Evolutionary conservation across 2,113 vertebrate species (phyloP), one percentile per base, ranked within the genome.

Genomic region (Mastomys coucha): DNA sequence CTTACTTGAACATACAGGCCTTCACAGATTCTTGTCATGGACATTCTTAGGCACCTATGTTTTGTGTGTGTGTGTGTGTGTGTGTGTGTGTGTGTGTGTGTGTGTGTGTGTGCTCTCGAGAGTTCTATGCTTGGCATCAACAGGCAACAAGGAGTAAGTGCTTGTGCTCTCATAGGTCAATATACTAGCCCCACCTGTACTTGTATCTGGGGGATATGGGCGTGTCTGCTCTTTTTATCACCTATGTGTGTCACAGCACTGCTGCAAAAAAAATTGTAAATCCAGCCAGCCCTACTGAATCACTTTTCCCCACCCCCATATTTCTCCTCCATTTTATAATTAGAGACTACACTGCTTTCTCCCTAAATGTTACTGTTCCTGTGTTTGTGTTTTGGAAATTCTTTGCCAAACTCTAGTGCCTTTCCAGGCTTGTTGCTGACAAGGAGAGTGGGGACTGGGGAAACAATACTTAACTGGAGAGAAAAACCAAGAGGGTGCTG

Each of bases 131-230:
- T 16, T 56, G 36, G 65, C 60, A 24, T 20, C 17, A 0, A 56
- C 31, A 82, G 53, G 42, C 31, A 19, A 16, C 0, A 67, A 56
- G 60, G 13, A 24, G 1, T 51, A 36, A 0, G 0, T n/a, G 6
- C 14, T 56, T 6, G 1, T 16, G 1, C 0, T 53, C 60, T 33
- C 12, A 0, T 4, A 58, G 75, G 75, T 10, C 0, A 67, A 28
- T 12, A 0, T 4, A 28, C 45, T 26, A 12, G 24, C 3, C 2
- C 17, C 1, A 0, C 1, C 0, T 17, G 2, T 33, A 5, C 33
- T 67, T 49, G 31, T 24, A 9, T 36, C 33, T 20, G 45, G 13
- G 22, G 3, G 31, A 10, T 2, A 1, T 4, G 45, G 9, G 2
- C 4, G 2, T 1, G 20, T 67, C 53, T 19, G 11, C 58, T 49